Conservation (phyloP, 2,797 vertebrate genomes). For the Scyliorhinus canicula region DNA sequence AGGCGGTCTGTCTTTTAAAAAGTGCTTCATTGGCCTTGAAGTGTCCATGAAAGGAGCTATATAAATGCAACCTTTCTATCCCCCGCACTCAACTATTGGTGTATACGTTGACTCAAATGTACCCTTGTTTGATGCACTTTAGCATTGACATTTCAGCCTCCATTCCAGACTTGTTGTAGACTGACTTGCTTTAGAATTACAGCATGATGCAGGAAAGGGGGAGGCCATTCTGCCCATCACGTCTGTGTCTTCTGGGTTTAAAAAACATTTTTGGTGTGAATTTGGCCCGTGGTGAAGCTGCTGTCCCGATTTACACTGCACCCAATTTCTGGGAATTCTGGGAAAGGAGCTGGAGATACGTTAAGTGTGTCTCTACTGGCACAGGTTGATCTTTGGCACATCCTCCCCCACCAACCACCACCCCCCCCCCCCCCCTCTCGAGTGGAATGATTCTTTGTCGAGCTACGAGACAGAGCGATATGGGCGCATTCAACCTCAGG, state of each 20-base stretch:
- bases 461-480: not conserved
- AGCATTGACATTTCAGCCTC: not conserved
- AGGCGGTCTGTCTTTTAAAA: not conserved
- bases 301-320: not conserved
- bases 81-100: too few relatives aligned
- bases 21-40: too few relatives aligned
- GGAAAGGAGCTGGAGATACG: not conserved
- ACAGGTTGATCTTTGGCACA: not conserved
- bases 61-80: too few relatives aligned
- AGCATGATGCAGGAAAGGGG: too few relatives aligned
- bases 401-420: not conserved
- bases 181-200: not conserved
- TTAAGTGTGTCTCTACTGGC: not conserved
- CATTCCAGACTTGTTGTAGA: not conserved
- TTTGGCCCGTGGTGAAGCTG: not conserved
- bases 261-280: not conserved
- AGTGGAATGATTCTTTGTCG: not conserved
- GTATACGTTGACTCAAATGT: not conserved
- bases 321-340: not conserved
- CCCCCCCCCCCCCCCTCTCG: too few relatives aligned
- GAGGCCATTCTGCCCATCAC: too few relatives aligned
- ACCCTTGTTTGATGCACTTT: not conserved
- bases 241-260: too few relatives aligned
- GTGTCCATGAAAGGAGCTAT: too few relatives aligned
- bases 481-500: not conserved